A percentile compares a stretch with the other conserved stretches of the same genome.
Conservation (phyloP, 2,797 vertebrate species). For the Pseudocheirus occidentalis region DNA sequence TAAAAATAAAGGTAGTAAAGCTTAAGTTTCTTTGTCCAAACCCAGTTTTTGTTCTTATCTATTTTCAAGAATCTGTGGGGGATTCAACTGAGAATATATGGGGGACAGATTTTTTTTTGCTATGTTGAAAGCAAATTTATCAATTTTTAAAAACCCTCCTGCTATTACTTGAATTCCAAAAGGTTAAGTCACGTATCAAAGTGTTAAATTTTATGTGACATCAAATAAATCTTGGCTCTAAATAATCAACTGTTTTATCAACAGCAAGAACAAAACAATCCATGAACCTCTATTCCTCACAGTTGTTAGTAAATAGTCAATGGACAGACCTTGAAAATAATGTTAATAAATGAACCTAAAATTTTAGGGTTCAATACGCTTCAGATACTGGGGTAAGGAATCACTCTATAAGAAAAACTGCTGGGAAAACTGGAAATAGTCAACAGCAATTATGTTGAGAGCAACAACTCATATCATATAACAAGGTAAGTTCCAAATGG, state of each 20-base stretch:
- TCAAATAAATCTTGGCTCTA: neutral
- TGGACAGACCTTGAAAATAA: neutral
- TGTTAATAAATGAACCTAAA: neutral
- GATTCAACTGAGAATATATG: neutral
- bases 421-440: neutral
- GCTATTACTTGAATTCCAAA: neutral
- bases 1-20: neutral
- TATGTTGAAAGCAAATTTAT: neutral
- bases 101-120: neutral
- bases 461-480: too few relatives aligned
- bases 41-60: neutral
- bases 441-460: neutral
- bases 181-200: neutral
- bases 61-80: neutral
- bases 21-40: neutral
- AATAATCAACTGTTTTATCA: neutral
- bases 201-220: neutral
- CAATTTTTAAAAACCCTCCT: neutral
- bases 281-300: neutral
- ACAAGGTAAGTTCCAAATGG: too few relatives aligned
- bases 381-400: neutral
- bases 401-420: neutral
- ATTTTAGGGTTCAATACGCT: neutral
- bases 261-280: neutral
- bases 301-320: neutral